Evolutionary conservation across 2,797 vertebrate species (phyloP).

Genomic region (Pseudomugil gertrudae): DNA sequence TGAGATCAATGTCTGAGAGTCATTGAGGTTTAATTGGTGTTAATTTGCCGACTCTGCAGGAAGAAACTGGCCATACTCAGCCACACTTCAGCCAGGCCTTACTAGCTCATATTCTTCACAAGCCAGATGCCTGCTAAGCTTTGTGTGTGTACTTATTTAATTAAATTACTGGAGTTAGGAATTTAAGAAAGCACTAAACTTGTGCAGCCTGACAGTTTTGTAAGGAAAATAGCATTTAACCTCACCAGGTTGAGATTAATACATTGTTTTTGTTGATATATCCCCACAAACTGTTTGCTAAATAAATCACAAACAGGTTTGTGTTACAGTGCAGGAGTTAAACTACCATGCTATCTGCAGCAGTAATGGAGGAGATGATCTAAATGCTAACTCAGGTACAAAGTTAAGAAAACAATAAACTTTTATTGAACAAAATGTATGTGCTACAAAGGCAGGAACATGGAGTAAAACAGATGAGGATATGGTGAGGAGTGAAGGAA

Average conservation of each 20-base stretch:
- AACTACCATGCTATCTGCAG: background rate
- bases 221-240: background rate
- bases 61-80: conserved; percentile 42
- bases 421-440: background rate
- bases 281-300: background rate
- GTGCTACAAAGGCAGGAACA: background rate
- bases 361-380: background rate
- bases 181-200: background rate
- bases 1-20: conserved; percentile 35
- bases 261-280: background rate
- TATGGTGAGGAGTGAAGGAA: background rate
- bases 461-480: background rate
- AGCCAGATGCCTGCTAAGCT: conserved; percentile 39
- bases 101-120: conserved; percentile 33
- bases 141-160: conserved; percentile 15
- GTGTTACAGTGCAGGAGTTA: background rate
- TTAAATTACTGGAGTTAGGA: conserved; percentile 6
- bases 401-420: background rate
- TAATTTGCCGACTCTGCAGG: conserved; percentile 41
- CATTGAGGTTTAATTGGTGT: conserved; percentile 32
- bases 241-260: background rate
- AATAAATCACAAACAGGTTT: background rate
- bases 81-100: conserved; percentile 24
- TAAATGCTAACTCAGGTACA: background rate
- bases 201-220: background rate